Evolutionary conservation across 92 coral and sea anemone species (phyloP), one percentile per base, ranked within the genome.

Genomic region (Palythoa grandis): DNA sequence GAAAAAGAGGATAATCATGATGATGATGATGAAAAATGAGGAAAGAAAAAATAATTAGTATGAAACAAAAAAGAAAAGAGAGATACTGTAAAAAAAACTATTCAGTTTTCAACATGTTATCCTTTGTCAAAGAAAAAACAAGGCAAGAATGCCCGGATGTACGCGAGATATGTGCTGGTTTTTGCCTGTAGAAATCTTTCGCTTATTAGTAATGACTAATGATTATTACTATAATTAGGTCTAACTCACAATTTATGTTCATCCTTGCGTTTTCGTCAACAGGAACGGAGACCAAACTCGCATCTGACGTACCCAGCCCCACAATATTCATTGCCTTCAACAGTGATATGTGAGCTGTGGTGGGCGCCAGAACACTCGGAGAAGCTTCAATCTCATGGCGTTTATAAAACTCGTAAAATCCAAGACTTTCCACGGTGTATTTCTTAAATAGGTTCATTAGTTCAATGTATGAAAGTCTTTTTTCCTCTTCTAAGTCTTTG

Each of bases 321-420:
- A 91, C 85, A 14, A 93, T 92, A 9, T 95, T 95, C 43, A 87
- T 93, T 3, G 94, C 97, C 70, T 95, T 95, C 8, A 92, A 82
- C 43, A 94, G 79, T 35, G 98, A 95, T 58, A 90, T 87, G 53
- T 95, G 98, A 1, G 92, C 84, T 1, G 98, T 92, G 15, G 96
- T 94, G 10, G 98, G 92, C 1, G 91, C 91, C 39, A 93, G 79
- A 40, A 88, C 82, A 58, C 97, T 88, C 3, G 97, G 94, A 69
- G 88, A 82, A 67, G 84, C 53, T 48, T 70, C 86, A 52, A 95
- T 88, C 29, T 70, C 56, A 82, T 95, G 93, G 3, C 95, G 92
- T 39, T 76, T 82, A 54, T 67, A 84, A 74, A 95, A 95, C 60
- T 87, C 87, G 75, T 74, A 89, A 25, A 88, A 91, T 8, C 98